Percentiles rank a stretch among this genome's conserved stretches.
Conservation (phyloP, 2,113 vertebrate genomes). For the Sterna hirundo region DNA sequence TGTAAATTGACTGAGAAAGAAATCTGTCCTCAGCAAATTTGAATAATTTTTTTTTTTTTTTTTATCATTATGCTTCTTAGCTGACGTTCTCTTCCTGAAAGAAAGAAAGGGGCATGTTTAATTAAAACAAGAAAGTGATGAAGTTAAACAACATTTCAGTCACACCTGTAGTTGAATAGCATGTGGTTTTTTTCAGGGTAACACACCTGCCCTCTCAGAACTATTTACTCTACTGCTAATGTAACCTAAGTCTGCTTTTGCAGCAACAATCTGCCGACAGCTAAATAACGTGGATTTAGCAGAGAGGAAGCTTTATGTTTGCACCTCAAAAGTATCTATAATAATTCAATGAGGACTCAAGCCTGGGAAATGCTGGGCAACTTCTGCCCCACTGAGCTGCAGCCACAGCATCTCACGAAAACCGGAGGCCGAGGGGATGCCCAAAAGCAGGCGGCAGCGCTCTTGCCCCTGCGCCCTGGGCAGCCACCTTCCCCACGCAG, state of each 20-base stretch:
- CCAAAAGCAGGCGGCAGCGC: not conserved
- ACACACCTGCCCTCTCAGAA: not conserved
- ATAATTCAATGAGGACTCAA: not conserved
- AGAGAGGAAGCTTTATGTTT: slow-evolving; percentile 28
- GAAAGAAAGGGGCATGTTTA: slow-evolving; percentile 37
- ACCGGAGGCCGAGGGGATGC: not conserved
- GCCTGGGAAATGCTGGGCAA: not conserved
- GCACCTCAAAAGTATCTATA: not conserved
- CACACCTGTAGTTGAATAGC: not conserved
- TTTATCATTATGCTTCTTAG: slow-evolving; percentile 13
- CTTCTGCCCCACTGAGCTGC: not conserved
- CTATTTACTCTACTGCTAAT: not conserved
- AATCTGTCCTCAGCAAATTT: slow-evolving; percentile 31
- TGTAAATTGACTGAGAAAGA: not conserved
- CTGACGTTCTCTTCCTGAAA: not conserved
- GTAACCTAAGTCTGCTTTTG: slow-evolving; percentile 33
- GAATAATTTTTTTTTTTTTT: slow-evolving; percentile 27
- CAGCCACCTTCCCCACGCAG: not conserved
- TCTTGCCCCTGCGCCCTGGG: not conserved
- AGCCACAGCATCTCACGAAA: accelerated
- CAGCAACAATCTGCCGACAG: slow-evolving; percentile 22
- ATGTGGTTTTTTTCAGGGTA: not conserved
- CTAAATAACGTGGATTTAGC: slow-evolving; percentile 52
- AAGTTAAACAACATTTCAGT: slow-evolving; percentile 49
- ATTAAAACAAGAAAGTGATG: slow-evolving; percentile 49